phyloP scores from a whole-genome alignment of 2,797 vertebrate genomes.

The Darevskia mixta region DNA sequence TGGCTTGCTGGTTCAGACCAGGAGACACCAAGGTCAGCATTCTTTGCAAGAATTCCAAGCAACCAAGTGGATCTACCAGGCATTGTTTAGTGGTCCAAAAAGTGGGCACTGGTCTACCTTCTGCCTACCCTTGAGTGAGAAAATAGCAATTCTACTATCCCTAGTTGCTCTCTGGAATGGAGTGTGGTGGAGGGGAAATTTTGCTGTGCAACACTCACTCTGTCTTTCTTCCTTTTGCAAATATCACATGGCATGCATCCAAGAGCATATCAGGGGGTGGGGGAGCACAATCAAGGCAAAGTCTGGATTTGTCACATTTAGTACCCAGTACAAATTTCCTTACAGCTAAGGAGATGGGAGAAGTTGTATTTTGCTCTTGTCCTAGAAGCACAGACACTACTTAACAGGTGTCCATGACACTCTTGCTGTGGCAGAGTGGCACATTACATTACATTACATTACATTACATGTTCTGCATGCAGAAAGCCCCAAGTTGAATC shows the following conservation, averaged over 20 bases:
- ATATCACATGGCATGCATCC: too few species aligned
- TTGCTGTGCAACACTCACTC: not conserved
- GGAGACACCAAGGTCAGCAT: not conserved
- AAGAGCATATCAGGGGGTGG: too few species aligned
- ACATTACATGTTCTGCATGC: not conserved
- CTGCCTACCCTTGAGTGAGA: not conserved
- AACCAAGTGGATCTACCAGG: not conserved
- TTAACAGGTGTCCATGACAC: not conserved
- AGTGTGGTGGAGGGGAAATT: not conserved
- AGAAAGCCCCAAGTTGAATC: not conserved
- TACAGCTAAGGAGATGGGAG: not conserved
- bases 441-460: too few species aligned
- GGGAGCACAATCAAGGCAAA: not conserved
- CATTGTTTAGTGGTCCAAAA: not conserved
- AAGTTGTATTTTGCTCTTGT: too few species aligned
- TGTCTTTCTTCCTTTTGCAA: too few species aligned
- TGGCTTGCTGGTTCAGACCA: not conserved
- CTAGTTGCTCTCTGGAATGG: not conserved
- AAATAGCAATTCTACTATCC: not conserved
- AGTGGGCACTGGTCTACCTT: not conserved
- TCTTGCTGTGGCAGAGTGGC: not conserved
- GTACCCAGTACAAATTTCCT: not conserved
- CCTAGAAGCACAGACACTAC: not conserved
- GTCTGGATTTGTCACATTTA: not conserved
- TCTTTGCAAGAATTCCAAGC: not conserved